Base-by-base conservation (phyloP, 2,113 vertebrate genomes). In the Aphyosemion australe region DNA sequence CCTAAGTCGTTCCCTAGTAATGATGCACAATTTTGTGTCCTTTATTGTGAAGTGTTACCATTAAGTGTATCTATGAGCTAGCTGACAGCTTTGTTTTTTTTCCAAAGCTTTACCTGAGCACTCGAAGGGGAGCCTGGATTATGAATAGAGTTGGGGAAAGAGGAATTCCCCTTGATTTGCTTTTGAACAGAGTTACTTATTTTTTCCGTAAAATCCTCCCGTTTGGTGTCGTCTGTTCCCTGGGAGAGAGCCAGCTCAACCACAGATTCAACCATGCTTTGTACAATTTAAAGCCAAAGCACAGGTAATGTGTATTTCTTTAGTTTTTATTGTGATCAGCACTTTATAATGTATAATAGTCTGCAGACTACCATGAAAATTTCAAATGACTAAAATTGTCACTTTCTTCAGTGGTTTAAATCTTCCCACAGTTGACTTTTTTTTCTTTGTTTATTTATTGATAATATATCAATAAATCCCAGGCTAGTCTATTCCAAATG, bases 61-160 rank as follows among this genome's bases (percentile, higher is more conserved):
- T 26, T 26, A 2, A 2, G 3, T 26, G 26, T 26, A 26, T 26
- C 34, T 10, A 37, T 37, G 34, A 37, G 6, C 2, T 37, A 7
- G 9, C 34, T 37, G 37, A 20, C 15, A 9, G 16, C 7, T 53
- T 34, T 46, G 7, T 78, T 0, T 18, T 79, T 59, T 32, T 20
- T 80, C 59, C 57, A 0, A 74, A 99, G 97, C 91, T 97, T 46
- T 98, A 95, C 82, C 93, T 99, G 79, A 99, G 97, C 78, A 99
- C 96, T 8, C 92, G 95, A 32, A 91, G 93, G 49, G 97, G 97
- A 0, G 81, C 94, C 0, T 99, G 97, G 97, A 34, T 99, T 53
- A 0, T 94, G 20, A 95, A 95, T 72, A 93, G 97, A 0, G 94
- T 97, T 1, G 92, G 84, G 12, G 60, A 91, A 0, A 80, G 84